phyloP scores from a whole-genome alignment of 2,113 vertebrate genomes.

The Gasterosteus nipponicus region DNA sequence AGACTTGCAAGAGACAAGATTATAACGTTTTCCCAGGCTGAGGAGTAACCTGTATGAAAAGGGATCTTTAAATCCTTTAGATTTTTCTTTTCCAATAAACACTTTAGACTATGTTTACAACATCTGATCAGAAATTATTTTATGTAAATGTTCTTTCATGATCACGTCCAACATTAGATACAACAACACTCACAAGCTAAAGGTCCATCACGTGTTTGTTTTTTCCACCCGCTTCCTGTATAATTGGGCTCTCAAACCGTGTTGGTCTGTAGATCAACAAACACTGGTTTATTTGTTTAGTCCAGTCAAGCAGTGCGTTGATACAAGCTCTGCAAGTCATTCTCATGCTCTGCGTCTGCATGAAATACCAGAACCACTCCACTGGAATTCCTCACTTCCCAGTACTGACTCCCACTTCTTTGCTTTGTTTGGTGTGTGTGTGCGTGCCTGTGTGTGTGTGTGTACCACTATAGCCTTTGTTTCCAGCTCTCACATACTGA shows the following conservation, averaged over 20 bases:
- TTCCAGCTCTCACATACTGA: slow-evolving; percentile 52
- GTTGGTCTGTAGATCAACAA: slow-evolving; percentile 62
- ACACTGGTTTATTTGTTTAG: slow-evolving; percentile 73
- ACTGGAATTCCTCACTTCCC: slow-evolving; percentile 68
- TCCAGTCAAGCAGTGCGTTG: slow-evolving; percentile 48
- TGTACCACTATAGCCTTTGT: slow-evolving; percentile 47
- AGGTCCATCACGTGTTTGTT: slow-evolving; percentile 40
- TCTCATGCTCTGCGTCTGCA: slow-evolving; percentile 54
- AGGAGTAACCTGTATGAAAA: neutral
- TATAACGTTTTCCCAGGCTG: neutral
- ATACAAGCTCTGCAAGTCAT: slow-evolving; percentile 52
- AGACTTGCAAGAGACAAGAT: neutral
- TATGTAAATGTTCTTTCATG: slow-evolving; percentile 24
- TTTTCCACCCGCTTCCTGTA: slow-evolving; percentile 60
- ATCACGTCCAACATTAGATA: slow-evolving; percentile 11
- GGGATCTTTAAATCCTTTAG: neutral
- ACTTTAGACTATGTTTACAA: neutral
- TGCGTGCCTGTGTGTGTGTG: slow-evolving; percentile 2
- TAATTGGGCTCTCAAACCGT: slow-evolving; percentile 35
- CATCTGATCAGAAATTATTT: slow-evolving; percentile 18
- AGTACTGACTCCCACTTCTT: slow-evolving; percentile 63
- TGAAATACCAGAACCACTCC: slow-evolving; percentile 64
- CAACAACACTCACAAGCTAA: neutral
- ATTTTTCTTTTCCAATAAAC: slow-evolving; percentile 19
- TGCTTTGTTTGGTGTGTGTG: slow-evolving; percentile 50